Evolutionary conservation across 1,140 invertebrate species (phyloP), one percentile per base, ranked within the genome.

Genomic region (Drosophila kohkoa): DNA sequence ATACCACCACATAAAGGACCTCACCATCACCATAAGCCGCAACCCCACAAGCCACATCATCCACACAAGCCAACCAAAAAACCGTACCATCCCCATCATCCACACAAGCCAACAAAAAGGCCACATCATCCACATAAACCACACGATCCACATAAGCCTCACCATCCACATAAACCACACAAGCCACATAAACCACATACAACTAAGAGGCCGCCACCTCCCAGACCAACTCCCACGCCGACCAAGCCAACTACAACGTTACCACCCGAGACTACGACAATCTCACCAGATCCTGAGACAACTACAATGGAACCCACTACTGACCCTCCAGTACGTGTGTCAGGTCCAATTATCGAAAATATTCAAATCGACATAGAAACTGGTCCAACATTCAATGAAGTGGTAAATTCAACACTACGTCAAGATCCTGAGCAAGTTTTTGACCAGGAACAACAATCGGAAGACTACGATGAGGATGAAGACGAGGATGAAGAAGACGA

Each of bases 1-100:
- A 28, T 45, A 4, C 57, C 57, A 0, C 43, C 68, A 1, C 25
- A 54, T 1, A 68, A 68, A 6, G 45, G 57, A 16, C 58, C 51
- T 4, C 52, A 71, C 35, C 68, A 71, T 57, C 60, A 54, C 13
- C 64, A 68, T n/a, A 51, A 58, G 6, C 54, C 30, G 1, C 49
- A 13, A 15, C 43, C 65, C 0, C 15, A 35, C 1, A 55, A n/a
- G 25, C 58, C 58, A 11, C 45, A 48, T 8, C 48, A 59, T 13
- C 55, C 55, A 11, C 28, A 45, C 8, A 11, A 51, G n/a, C 62
- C 41, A 43, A 43, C 57, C n/a, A 16, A 48, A 1, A 55, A 20
- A 32, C 55, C 55, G 0, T 38, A 46, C 8, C 6, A 15, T 11
- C 35, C 69, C 1, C 49, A 52, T 13, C 6, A 30, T 8, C 62